Evolutionary conservation across 2,888 invertebrate species (phyloP).

Genomic region (Drosophila atripex): DNA sequence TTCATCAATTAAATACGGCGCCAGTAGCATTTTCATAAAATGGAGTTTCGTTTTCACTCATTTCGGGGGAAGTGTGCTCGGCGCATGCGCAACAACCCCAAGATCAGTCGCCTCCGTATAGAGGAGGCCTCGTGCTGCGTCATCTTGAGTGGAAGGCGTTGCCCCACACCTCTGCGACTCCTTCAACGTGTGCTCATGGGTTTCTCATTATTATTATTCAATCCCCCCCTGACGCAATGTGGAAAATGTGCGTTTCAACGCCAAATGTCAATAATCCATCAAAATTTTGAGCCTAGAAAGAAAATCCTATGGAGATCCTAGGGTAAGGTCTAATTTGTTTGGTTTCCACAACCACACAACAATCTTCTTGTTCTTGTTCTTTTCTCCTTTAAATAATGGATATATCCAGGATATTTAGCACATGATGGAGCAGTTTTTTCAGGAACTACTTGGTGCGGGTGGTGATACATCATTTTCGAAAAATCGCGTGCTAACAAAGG

Average conservation of each 20-base stretch:
- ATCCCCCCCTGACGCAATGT: slow-evolving; percentile 56
- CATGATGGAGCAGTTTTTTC: slow-evolving; percentile 73
- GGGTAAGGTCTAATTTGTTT: slow-evolving; percentile 64
- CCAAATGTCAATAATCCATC: slow-evolving; percentile 63
- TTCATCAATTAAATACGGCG: slow-evolving; percentile 55
- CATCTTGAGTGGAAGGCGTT: slow-evolving; percentile 52
- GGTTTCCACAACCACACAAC: slow-evolving; percentile 73
- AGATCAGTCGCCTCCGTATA: slow-evolving; percentile 22
- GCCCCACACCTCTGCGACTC: slow-evolving; percentile 20
- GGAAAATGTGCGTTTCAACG: slow-evolving; percentile 69
- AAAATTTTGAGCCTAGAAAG: slow-evolving; percentile 29
- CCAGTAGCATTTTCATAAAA: slow-evolving; percentile 59
- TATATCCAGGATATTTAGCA: slow-evolving; percentile 60
- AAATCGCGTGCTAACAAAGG: slow-evolving; percentile 54
- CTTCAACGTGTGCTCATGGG: slow-evolving; percentile 61
- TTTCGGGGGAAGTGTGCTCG: slow-evolving; percentile 52
- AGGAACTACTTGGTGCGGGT: slow-evolving; percentile 1
- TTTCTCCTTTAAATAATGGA: slow-evolving; percentile 37
- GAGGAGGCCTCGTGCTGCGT: slow-evolving; percentile 54
- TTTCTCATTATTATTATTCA: slow-evolving; percentile 79
- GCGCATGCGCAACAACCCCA: slow-evolving; percentile 55
- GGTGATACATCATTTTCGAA: slow-evolving; percentile 28
- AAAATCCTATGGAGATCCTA: slow-evolving; percentile 2
- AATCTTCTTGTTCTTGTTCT: slow-evolving; percentile 14
- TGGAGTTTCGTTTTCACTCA: slow-evolving; percentile 51